These are phyloP conservation scores for Carassius carassius DNA, from an alignment of 2,113 vertebrate species.

Conservation along the genomic window DNA sequence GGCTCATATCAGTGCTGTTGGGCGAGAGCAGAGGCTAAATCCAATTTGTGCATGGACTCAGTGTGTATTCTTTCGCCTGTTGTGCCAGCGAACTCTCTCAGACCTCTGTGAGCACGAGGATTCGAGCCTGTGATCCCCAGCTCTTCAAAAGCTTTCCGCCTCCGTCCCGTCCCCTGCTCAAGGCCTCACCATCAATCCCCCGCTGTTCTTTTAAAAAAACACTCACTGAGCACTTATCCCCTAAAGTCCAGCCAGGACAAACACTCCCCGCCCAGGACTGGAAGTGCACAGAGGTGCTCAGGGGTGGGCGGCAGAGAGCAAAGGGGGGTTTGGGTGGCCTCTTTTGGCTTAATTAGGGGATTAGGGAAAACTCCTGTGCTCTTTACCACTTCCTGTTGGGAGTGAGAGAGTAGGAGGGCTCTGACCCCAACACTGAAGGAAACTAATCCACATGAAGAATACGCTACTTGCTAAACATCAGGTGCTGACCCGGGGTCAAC, in stretches of 20 bases:
- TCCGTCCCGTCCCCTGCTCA: constrained; percentile 6
- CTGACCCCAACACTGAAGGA: constrained; percentile 63
- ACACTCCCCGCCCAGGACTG: constrained; percentile 68
- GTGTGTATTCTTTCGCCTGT: constrained; percentile 58
- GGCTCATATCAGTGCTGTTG: neutral
- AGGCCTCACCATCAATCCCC: constrained; percentile 22
- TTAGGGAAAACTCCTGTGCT: constrained; percentile 75
- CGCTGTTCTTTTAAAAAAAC: constrained; percentile 23
- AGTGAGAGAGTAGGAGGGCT: constrained; percentile 43
- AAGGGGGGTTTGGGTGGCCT: constrained; percentile 65
- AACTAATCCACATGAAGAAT: constrained; percentile 75
- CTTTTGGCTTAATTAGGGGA: constrained; percentile 76
- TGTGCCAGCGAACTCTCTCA: constrained; percentile 69
- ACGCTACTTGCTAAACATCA: constrained; percentile 67
- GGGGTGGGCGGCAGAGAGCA: neutral
- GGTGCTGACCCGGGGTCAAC: constrained; percentile 75
- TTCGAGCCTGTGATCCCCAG: constrained; percentile 74
- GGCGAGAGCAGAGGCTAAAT: constrained; percentile 61
- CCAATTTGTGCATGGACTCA: constrained; percentile 69
- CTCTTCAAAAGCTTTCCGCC: constrained; percentile 56
- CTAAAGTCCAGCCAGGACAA: constrained; percentile 73
- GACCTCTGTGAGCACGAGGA: constrained; percentile 72
- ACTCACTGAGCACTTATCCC: constrained; percentile 62
- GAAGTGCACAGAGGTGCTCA: constrained; percentile 65
- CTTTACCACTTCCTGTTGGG: constrained; percentile 69